These are phyloP conservation scores for Geotrypetes seraphini DNA, from an alignment of 2,797 vertebrate genomes.

Conservation along the genomic window DNA sequence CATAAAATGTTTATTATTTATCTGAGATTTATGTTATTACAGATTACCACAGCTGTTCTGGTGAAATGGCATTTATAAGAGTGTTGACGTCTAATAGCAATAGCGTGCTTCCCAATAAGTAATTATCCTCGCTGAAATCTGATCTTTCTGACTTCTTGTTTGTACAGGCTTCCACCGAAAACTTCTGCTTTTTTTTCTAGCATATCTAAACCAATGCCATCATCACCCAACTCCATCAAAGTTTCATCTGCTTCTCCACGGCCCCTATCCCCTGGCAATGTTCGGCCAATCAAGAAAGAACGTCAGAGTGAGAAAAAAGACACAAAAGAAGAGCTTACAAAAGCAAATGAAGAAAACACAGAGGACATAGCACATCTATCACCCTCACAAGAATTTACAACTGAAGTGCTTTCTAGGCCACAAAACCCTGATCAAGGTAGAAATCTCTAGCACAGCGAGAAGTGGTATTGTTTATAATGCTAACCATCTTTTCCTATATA, in stretches of 20 bases:
- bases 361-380: constrained; percentile 16
- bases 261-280: constrained; percentile 73
- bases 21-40: too few species aligned
- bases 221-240: constrained; percentile 49
- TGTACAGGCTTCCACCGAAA: constrained; percentile 47
- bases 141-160: constrained; percentile 4
- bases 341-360: constrained; percentile 11
- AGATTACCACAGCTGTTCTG: too few species aligned
- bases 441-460: too few species aligned
- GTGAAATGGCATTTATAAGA: too few species aligned
- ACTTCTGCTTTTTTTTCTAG: constrained; percentile 53
- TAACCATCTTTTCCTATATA: too few species aligned
- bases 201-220: constrained; percentile 60
- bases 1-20: too few species aligned
- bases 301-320: constrained; percentile 50
- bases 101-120: too few species aligned
- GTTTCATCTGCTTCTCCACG: constrained; percentile 39
- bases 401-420: constrained; percentile 5
- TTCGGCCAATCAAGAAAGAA: constrained; percentile 65
- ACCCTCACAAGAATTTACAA: constrained; percentile 15
- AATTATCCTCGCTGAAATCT: too few species aligned
- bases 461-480: too few species aligned
- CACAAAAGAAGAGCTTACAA: constrained; percentile 30
- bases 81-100: too few species aligned
- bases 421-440: constrained; percentile 36